A percentile compares a stretch with the other conserved stretches of the same genome.
Evolutionary conservation across 2,888 invertebrate species (phyloP).

Genomic region (Heteromyza rotundicornis): DNA sequence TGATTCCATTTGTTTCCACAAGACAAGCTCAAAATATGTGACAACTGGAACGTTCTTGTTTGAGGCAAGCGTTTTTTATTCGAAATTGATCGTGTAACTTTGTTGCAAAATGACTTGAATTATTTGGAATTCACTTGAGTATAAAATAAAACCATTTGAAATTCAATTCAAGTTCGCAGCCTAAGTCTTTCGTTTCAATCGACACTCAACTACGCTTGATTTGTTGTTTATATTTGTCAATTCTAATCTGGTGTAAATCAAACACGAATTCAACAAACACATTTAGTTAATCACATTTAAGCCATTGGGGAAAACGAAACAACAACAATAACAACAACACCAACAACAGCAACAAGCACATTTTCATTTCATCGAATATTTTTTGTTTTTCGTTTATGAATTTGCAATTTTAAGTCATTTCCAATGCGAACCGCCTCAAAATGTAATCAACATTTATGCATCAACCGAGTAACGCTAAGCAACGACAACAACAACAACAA

Average conservation of each 20-base stretch:
- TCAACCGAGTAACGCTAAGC: constrained; percentile 39
- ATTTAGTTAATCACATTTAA: neutral
- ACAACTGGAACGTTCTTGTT: too few relatives aligned
- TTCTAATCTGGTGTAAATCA: constrained; percentile 46
- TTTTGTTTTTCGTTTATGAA: too few relatives aligned
- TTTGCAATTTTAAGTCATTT: neutral
- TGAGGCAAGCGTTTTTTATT: too few relatives aligned
- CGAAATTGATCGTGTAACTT: too few relatives aligned
- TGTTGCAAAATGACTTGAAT: too few relatives aligned
- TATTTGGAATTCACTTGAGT: too few relatives aligned
- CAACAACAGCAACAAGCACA: too few relatives aligned
- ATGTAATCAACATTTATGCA: constrained; percentile 21
- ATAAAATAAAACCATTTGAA: too few relatives aligned
- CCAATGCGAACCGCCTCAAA: constrained; percentile 20
- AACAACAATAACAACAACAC: neutral
- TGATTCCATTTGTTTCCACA: too few relatives aligned
- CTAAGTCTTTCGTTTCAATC: constrained; percentile 40
- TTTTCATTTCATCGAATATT: too few relatives aligned
- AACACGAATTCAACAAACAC: constrained; percentile 42
- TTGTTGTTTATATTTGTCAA: constrained; percentile 52
- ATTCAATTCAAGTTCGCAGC: constrained; percentile 41
- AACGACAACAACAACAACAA: constrained; percentile 36
- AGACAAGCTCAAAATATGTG: too few relatives aligned
- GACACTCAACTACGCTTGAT: constrained; percentile 34
- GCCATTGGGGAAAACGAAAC: neutral